Evolutionary conservation across 2,888 invertebrate genomes (phyloP), one percentile per base, ranked within the genome.

Genomic region (Margaritifera margaritifera): DNA sequence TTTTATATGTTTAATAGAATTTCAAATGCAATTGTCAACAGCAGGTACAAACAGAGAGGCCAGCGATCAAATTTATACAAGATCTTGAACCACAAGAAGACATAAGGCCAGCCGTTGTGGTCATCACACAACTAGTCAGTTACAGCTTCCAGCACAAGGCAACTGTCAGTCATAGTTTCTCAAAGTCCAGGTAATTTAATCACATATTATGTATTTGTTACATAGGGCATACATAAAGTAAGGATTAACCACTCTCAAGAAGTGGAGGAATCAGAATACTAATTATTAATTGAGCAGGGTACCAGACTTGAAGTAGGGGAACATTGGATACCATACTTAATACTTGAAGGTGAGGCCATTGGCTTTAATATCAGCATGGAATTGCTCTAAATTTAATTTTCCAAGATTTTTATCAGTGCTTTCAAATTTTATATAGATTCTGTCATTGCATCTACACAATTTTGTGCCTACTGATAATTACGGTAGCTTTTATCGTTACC

Each of bases 101-200:
- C 6, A 73, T 75, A 20, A 74, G 80, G 64, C 84, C 86, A 56
- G 80, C 84, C 59, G 70, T 85, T 64, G 84, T 89, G 59, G 83
- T 89, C n/a, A 91, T 90, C 66, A 88, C 91, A 79, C 91, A 91
- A 78, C 91, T 93, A 83, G 92, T 93, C 60, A 91, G 92, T 64
- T 93, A 92, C 80, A 92, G 91, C 83, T 86, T 94, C 77, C 91
- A 92, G 72, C 93, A 93, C 88, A 91, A 92, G 50, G 90, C 92
- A 67, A 87, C 91, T 68, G 91, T 93, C 25, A 87, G 88, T 62
- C 94, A 95, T 87, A 91, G 94, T 86, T 95, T 95, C 79, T 74
- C 69, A 24, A 75, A 79, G 42, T 81, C 78, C 71, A 87, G 89
- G 90, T 90, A 78, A 69, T 70, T 64, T 50, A 42, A 25, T 51